Percentiles rank a stretch among this genome's conserved stretches.
These are phyloP conservation scores for Prionailurus bengalensis DNA, from an alignment of 2,113 vertebrate genomes.

Conservation along the genomic window DNA sequence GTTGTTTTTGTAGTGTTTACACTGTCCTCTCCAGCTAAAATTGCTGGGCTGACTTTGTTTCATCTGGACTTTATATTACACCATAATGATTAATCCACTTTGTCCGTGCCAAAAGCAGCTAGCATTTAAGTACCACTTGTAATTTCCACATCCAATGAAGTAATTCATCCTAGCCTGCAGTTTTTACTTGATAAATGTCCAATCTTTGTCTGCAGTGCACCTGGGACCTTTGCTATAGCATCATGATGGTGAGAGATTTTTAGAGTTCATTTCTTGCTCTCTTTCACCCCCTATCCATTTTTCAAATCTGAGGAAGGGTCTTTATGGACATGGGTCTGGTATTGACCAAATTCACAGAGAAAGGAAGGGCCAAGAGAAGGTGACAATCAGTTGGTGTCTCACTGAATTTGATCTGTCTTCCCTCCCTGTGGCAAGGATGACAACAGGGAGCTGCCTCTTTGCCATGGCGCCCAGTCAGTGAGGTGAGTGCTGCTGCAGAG, in stretches of 20 bases:
- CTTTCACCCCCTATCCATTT: not conserved
- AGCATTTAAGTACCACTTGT: slow-evolving; percentile 28
- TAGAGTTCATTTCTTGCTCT: not conserved
- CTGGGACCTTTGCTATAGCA: not conserved
- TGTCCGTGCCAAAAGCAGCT: slow-evolving; percentile 45
- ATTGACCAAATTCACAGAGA: not conserved
- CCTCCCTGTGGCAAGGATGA: not conserved
- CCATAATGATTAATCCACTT: slow-evolving; percentile 34
- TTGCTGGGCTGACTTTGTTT: slow-evolving; percentile 33
- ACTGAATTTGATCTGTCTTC: not conserved
- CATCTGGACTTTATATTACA: slow-evolving; percentile 22
- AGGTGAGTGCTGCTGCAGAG: not conserved
- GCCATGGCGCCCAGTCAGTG: not conserved
- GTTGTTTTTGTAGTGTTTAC: slow-evolving; percentile 66
- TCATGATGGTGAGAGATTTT: not conserved
- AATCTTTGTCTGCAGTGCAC: not conserved
- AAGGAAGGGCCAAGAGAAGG: not conserved
- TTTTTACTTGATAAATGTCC: slow-evolving; percentile 1
- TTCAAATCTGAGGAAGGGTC: not conserved
- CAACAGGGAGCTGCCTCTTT: not conserved
- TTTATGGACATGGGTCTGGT: not conserved
- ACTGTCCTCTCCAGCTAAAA: slow-evolving; percentile 48
- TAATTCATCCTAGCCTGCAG: slow-evolving; percentile 35
- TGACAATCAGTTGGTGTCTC: not conserved
- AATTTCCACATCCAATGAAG: not conserved